These are phyloP conservation scores for Physella acuta DNA, from an alignment of 1,140 invertebrate species.

Conservation along the genomic window DNA sequence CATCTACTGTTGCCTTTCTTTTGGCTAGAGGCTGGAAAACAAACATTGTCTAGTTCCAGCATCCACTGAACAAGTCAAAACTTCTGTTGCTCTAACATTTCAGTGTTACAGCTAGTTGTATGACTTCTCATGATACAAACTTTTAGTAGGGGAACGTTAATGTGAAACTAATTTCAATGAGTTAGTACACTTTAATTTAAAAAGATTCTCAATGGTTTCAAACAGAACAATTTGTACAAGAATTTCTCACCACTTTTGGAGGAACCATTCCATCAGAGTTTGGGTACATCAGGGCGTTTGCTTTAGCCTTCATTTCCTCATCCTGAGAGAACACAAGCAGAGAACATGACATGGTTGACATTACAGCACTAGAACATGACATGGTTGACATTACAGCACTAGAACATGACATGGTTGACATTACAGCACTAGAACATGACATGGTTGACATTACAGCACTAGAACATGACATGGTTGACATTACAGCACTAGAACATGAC, in stretches of 20 bases:
- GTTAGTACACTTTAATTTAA: background rate
- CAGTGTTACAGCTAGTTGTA: background rate
- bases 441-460: too few relatives aligned
- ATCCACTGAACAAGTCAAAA: background rate
- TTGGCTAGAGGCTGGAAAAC: slow-evolving; percentile 2
- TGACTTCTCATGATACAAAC: background rate
- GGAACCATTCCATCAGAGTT: slow-evolving; percentile 46
- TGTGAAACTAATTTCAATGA: background rate
- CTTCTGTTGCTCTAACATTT: background rate
- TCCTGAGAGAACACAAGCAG: slow-evolving; percentile 34
- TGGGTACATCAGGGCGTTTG: slow-evolving; percentile 47
- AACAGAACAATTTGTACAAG: too few relatives aligned
- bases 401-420: too few relatives aligned
- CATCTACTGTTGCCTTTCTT: slow-evolving; percentile 4
- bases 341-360: too few relatives aligned
- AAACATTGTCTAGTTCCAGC: background rate
- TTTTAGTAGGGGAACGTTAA: background rate
- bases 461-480: too few relatives aligned
- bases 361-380: too few relatives aligned
- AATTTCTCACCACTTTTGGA: slow-evolving; percentile 33
- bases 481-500: too few relatives aligned
- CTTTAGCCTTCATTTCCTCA: slow-evolving; percentile 47
- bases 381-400: too few relatives aligned
- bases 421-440: too few relatives aligned
- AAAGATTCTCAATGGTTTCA: background rate